These are phyloP conservation scores for Chaunax sp. DNA, from an alignment of 2,797 vertebrate species.

Conservation along the genomic window DNA sequence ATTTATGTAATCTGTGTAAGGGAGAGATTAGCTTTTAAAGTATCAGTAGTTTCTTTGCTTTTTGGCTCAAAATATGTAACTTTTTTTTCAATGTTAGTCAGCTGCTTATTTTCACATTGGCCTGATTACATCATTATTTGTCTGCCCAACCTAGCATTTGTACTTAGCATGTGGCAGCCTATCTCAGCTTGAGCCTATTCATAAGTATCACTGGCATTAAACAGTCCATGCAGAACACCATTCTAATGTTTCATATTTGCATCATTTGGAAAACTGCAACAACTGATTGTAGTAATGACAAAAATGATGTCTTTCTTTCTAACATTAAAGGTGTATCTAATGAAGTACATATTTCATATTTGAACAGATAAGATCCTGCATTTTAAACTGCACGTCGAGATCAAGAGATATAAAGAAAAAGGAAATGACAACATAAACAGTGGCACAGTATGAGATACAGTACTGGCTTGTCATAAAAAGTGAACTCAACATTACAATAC, in stretches of 20 bases:
- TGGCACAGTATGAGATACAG: neutral
- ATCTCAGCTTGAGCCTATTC: too few species aligned
- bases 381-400: neutral
- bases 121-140: slow-evolving; percentile 30
- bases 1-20: neutral
- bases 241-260: neutral
- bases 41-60: too few species aligned
- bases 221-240: neutral
- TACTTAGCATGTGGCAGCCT: neutral
- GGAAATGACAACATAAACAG: too few species aligned
- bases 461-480: too few species aligned
- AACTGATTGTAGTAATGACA: neutral
- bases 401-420: neutral
- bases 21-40: too few species aligned
- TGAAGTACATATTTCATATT: neutral
- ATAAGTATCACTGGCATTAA: neutral
- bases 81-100: slow-evolving; percentile 17
- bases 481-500: neutral
- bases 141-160: slow-evolving; percentile 28
- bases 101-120: slow-evolving; percentile 41
- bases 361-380: neutral
- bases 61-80: too few species aligned
- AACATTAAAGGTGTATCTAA: slow-evolving; percentile 1
- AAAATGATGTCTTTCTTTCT: neutral
- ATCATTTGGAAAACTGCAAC: neutral